Base-by-base conservation (phyloP, 2,888 invertebrate genomes). In the Idaea aversata region DNA sequence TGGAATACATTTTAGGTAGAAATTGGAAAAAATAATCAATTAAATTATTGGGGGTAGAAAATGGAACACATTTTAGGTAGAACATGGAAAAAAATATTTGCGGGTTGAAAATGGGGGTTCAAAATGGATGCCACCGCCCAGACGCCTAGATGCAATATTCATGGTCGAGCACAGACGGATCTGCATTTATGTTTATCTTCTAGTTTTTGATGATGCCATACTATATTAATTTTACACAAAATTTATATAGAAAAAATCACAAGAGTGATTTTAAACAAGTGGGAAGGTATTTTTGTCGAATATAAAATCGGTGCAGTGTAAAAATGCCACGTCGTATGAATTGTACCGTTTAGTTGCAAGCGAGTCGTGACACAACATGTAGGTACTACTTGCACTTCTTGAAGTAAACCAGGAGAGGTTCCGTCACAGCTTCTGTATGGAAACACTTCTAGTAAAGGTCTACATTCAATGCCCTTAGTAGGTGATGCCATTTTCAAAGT, bases 131-230 rank as follows among this genome's bases (percentile, higher is more conserved):
- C n/a, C n/a, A n/a, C n/a, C n/a, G n/a, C n/a, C 67, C 65, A 62
- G 71, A 77, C 78, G 76, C 79, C 74, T 69, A 73, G 72, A 75
- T 84, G 81, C 83, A 86, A 83, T 86, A 85, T 86, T 87, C 85
- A 87, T 85, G 79, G 73, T 78, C 79, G 76, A 75, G 77, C 71
- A 73, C 67, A 63, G 70, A 72, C 70, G 71, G 74, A 75, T 77
- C 76, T 79, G 73, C 79, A 78, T 72, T 74, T 74, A 74, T 73
- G 72, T 72, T 70, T 69, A 72, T 72, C 70, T 68, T 70, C 70
- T 69, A 71, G 68, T 71, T 72, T 15, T 69, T 67, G 66, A 68
- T 70, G 61, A 64, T 65, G 63, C 60, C 58, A 3, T 13, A 16
- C 34, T 13, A 16, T 34, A 25, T 59, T 59, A 34, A 34, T 13